Base-by-base conservation (phyloP, 2,797 vertebrate genomes). In the Sternotherus odoratus region DNA sequence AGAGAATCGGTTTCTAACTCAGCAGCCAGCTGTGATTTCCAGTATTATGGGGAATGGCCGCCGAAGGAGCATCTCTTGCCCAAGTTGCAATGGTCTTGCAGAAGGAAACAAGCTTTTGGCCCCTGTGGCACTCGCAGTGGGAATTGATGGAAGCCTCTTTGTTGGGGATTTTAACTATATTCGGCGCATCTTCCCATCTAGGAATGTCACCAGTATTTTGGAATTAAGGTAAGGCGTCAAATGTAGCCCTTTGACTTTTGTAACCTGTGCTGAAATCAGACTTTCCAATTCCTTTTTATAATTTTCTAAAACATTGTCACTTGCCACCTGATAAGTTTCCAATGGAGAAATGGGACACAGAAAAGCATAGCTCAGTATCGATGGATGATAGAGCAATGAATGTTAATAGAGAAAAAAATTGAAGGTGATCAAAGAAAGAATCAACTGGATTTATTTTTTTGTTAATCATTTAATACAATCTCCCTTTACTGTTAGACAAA, bases 101-200 rank as follows among this genome's bases (percentile, higher is more conserved):
- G 99, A 99, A 79, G 99, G 99, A 94, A 99, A 99, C 98, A 99
- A 99, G 95, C 98, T 99, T 89, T 97, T 99, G 97, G 99, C 99
- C 33, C 99, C 99, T 0, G 99, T 99, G 21, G 99, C 99, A 43
- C 98, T 99, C 97, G 99, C 99, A 5, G 99, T 99, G 91, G 99
- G 99, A 89, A 98, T 98, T 6, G 99, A 99, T 30, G 99, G 99
- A 97, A 99, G 99, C 97, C 99, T 99, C 86, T 99, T 99, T 8
- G 99, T 99, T 6, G 99, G 99, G 24, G 99, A 99, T 97, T 99
- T 99, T 96, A 99, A 99, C 97, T 99, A 99, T 66, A 99, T 99
- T 43, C 99, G 99, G 66, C 98, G 99, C 91, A 99, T 99, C 87
- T 99, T 99, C 96, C 99, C 99, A 8, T 99, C 99, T 72, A 98